Evolutionary conservation across 1,140 invertebrate genomes (phyloP), one percentile per base, ranked within the genome.

Genomic region (Centruroides vittatus): DNA sequence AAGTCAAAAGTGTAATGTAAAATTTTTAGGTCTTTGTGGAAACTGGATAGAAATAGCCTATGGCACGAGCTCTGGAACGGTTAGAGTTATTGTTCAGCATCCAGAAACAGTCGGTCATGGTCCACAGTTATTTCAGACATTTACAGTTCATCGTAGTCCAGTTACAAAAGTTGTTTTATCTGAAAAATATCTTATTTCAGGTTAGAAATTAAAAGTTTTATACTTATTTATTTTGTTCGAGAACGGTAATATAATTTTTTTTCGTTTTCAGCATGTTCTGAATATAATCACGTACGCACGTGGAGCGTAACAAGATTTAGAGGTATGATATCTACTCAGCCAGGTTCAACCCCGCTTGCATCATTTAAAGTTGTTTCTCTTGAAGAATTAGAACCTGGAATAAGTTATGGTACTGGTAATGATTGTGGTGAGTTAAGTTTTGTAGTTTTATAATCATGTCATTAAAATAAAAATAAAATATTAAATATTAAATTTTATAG

Each of bases 1-100:
- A 35, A 12, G 11, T 47, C 49, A 60, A 41, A 12, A 51, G 49
- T 51, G 49, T 51, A n/a, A 8, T 50, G 6, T 36, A 35, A 12
- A 12, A 67, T 62, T 75, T 73, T 47, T 70, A 93, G 91, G 89
- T 80, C 78, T 96, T 47, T 93, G 89, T 77, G 93, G 93, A 36
- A 98, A 98, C 76, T 98, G 93, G 93, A 95, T 98, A 70, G 95
- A 99, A 79, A 98, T 99, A 68, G 95, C 95, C 1, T 99, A 99
- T 76, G 95, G 95, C 7, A 98, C 95, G 8, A 86, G 86, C 70
- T 91, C 88, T 13, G 95, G 95, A 12, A 91, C 88, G 13, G 93
- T 98, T 1, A 78, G 93, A 57, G 92, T 99, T 0, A 98, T 98
- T 61, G 94, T 98, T 0, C 95, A 98, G 70, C 94, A 99, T 79